A percentile compares a stretch with the other conserved stretches of the same genome.
Conservation (phyloP, 2,888 invertebrate genomes). For the Eurois occulta region DNA sequence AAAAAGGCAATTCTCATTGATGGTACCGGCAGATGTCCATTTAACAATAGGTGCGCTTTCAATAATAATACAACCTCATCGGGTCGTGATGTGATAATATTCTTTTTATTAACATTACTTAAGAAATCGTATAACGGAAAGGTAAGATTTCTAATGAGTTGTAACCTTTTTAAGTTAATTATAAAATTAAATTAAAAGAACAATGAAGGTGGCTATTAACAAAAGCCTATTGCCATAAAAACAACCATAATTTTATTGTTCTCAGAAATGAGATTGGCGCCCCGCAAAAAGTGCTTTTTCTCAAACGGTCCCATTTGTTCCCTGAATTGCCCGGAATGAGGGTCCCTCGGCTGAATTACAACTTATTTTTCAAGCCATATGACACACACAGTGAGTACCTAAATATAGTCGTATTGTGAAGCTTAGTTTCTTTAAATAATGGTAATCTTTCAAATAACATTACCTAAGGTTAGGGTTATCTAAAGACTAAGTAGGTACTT, state of each 20-base stretch:
- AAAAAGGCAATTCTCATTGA: slow-evolving; percentile 73
- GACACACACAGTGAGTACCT: slow-evolving; percentile 70
- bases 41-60: slow-evolving; percentile 76
- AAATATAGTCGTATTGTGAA: slow-evolving; percentile 1
- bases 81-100: slow-evolving; percentile 57
- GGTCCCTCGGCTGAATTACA: slow-evolving; percentile 78
- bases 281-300: slow-evolving; percentile 80
- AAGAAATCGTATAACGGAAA: slow-evolving; percentile 32
- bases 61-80: slow-evolving; percentile 72
- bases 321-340: slow-evolving; percentile 74
- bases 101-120: slow-evolving; percentile 55
- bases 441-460: background rate
- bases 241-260: slow-evolving; percentile 71
- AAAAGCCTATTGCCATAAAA: slow-evolving; percentile 64
- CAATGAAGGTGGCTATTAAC: slow-evolving; percentile 43
- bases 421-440: background rate
- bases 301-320: slow-evolving; percentile 80
- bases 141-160: slow-evolving; percentile 25
- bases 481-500: background rate
- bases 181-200: slow-evolving; percentile 33
- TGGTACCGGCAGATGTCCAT: slow-evolving; percentile 79
- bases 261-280: slow-evolving; percentile 75
- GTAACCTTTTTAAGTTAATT: slow-evolving; percentile 34
- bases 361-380: slow-evolving; percentile 78
- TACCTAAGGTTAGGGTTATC: slow-evolving; percentile 1